These are phyloP conservation scores for Podabrus alpinus DNA, from an alignment of 2,888 invertebrate species.

Conservation along the genomic window DNA sequence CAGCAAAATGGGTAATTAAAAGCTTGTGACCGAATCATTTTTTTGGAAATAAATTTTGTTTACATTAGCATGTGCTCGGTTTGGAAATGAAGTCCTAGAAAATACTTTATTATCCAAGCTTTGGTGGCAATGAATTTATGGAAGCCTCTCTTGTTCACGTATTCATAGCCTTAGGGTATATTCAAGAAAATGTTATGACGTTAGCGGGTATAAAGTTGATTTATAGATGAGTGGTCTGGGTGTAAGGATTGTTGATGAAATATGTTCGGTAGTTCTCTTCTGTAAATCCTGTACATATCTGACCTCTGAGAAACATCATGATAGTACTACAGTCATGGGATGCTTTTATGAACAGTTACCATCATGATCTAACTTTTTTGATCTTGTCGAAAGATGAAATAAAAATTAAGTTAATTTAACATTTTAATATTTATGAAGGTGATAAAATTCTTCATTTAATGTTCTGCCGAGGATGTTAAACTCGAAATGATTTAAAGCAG, in stretches of 20 bases:
- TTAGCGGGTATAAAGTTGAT: conserved; percentile 31
- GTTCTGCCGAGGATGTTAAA: neutral
- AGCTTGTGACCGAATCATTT: neutral
- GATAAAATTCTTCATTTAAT: neutral
- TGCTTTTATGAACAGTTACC: neutral
- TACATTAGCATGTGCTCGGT: neutral
- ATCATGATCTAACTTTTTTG: neutral
- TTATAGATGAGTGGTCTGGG: conserved; percentile 30
- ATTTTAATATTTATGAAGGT: neutral
- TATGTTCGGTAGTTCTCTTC: conserved; percentile 27
- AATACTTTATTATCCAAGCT: conserved; percentile 12
- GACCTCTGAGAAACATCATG: neutral
- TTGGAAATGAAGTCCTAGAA: conserved; percentile 9
- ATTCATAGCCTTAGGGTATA: conserved; percentile 17
- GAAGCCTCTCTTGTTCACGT: conserved; percentile 23
- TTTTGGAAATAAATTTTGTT: neutral
- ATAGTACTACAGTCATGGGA: neutral
- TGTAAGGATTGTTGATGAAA: conserved; percentile 26
- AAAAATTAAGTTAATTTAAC: neutral
- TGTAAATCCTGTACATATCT: neutral
- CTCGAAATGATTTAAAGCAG: neutral
- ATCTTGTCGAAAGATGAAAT: neutral
- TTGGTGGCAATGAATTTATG: conserved; percentile 25
- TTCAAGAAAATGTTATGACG: conserved; percentile 30
- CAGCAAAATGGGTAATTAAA: neutral